phyloP scores from a whole-genome alignment of 2,888 invertebrate genomes.

The Teleiodes luculella region DNA sequence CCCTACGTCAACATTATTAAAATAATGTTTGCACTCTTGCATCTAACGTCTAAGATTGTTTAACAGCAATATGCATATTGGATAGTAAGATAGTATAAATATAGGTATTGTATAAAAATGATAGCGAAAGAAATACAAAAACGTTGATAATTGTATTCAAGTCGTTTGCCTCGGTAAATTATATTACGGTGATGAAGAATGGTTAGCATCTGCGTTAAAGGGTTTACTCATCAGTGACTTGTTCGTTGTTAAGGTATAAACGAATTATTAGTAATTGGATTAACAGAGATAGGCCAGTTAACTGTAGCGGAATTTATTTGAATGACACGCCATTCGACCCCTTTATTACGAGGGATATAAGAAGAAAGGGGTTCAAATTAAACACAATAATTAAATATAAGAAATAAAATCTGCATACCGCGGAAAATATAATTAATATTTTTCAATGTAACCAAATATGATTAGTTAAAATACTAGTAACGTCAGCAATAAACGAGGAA shows the following conservation, averaged over 20 bases:
- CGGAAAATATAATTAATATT: not conserved
- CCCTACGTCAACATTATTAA: no score
- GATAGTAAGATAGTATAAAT: no score
- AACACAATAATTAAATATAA: conserved; percentile 1
- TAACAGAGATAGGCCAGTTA: conserved; percentile 45
- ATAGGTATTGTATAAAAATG: no score
- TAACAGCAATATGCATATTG: no score
- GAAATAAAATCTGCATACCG: not conserved
- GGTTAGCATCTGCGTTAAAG: conserved; percentile 55
- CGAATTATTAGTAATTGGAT: conserved; percentile 62
- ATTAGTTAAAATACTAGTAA: not conserved
- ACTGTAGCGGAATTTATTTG: conserved; percentile 60
- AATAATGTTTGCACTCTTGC: no score
- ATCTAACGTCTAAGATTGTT: no score
- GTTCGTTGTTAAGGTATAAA: conserved; percentile 47
- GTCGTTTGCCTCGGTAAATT: conserved; percentile 20
- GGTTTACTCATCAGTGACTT: conserved; percentile 54
- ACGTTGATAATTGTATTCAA: not conserved
- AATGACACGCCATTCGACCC: conserved; percentile 63
- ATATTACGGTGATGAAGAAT: conserved; percentile 32
- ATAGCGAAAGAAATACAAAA: no score
- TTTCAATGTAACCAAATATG: not conserved
- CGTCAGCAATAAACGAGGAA: not conserved
- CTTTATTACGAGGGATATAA: conserved; percentile 28
- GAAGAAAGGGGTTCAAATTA: conserved; percentile 5